Evolutionary conservation across 2,113 vertebrate species (phyloP).

Genomic region (Gavialis gangeticus): DNA sequence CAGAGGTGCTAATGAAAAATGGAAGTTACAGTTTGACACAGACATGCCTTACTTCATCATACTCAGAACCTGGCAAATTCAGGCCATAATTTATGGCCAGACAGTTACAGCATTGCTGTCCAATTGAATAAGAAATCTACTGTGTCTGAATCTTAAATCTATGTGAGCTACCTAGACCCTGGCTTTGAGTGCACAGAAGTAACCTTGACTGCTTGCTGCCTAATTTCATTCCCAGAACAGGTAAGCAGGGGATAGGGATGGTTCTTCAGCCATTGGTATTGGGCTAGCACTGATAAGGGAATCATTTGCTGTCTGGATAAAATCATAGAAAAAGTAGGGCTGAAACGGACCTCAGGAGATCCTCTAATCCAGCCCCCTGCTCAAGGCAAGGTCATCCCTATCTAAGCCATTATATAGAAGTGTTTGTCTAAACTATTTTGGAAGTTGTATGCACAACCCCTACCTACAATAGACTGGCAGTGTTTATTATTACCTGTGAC

Average conservation of each 20-base stretch:
- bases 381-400: too few relatives aligned
- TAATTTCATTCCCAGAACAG: not conserved
- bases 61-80: conserved; percentile 1
- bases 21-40: not conserved
- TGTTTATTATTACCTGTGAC: too few relatives aligned
- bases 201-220: not conserved
- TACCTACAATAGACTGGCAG: too few relatives aligned
- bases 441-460: too few relatives aligned
- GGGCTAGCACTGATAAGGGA: not conserved
- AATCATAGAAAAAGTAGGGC: not conserved
- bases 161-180: not conserved
- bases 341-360: too few relatives aligned
- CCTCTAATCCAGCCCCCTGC: too few relatives aligned
- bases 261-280: not conserved
- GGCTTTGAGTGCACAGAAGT: not conserved
- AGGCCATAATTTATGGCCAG: not conserved
- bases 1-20: not conserved
- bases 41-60: not conserved
- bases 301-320: not conserved
- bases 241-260: not conserved
- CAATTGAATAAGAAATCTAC: not conserved
- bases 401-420: not conserved
- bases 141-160: not conserved
- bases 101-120: not conserved
- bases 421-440: too few relatives aligned